Conservation (phyloP, 1,140 invertebrate genomes). For the Leptinotarsa lineolata region DNA sequence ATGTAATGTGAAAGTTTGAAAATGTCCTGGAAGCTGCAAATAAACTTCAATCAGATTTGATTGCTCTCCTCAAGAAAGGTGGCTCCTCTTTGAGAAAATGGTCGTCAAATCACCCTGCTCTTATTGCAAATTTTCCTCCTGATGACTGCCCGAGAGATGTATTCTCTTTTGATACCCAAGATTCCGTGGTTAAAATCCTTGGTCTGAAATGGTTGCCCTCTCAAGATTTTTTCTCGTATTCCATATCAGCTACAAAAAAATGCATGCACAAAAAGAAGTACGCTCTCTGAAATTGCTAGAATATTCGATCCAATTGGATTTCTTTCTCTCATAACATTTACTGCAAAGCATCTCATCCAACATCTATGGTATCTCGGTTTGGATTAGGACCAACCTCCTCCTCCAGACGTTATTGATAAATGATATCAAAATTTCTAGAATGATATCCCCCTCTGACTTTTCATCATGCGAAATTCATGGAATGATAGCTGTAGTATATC, state of each 20-base stretch:
- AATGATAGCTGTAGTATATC: constrained; percentile 18
- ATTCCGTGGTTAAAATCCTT: constrained; percentile 13
- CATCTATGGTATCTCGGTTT: constrained; percentile 21
- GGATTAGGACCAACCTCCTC: constrained; percentile 23
- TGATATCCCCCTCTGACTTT: background rate
- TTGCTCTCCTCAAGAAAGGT: constrained; percentile 35
- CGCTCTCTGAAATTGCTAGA: no score
- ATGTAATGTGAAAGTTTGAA: no score
- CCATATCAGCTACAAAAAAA: background rate
- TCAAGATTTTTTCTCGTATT: constrained; percentile 15
- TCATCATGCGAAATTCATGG: constrained; percentile 19
- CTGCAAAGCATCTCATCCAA: no score
- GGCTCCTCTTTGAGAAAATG: constrained; percentile 47
- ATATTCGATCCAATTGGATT: no score
- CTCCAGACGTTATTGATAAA: background rate
- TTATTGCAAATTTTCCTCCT: constrained; percentile 21
- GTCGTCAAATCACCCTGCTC: constrained; percentile 38
- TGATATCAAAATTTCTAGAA: constrained; percentile 11
- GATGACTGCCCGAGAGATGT: background rate
- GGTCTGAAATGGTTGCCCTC: constrained; percentile 22
- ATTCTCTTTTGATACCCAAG: background rate
- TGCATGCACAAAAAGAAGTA: constrained; percentile 28
- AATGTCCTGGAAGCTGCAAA: constrained; percentile 43
- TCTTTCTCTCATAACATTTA: no score
- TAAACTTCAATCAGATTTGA: constrained; percentile 26